Base-by-base conservation (phyloP, 2,888 invertebrate species). In the Leptinotarsa tumamoca region DNA sequence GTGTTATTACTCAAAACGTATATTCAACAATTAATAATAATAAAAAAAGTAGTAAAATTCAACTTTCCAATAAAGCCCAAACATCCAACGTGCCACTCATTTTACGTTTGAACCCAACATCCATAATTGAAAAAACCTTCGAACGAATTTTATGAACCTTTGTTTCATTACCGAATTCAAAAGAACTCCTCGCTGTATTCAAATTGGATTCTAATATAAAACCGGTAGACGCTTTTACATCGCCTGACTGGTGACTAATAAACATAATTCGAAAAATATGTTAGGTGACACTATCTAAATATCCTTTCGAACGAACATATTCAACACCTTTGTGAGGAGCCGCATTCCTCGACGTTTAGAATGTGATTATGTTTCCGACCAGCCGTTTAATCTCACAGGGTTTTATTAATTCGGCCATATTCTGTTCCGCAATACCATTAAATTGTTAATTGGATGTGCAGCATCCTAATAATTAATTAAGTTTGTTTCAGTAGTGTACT, bases 261-360 rank as follows among this genome's bases (percentile, higher is more conserved):
- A 86, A 84, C 84, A 84, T 85, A 85, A 86, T 85, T 85, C 85
- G 82, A 84, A 85, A 84, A 84, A 86, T 85, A 83, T 83, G 84
- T 84, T 84, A 83, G 84, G 84, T 83, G 85, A 86, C 86, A 85
- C 83, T 85, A 86, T 85, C 85, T 85, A 86, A 86, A 86, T 85
- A 86, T 85, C 82, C 84, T 84, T 83, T 82, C 83, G 81, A 83
- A 83, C 85, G 84, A 85, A 86, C 85, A 82, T 85, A 86, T 86
- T 86, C 86, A 87, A 86, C 86, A 87, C 86, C 86, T 87, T 87
- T 87, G 85, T 85, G 84, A 76, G 81, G 82, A 85, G 83, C 86
- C 86, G 85, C 86, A 86, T 86, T 86, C 86, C 86, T 73, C n/a
- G n/a, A 67, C 78, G 79, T 80, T 82, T 81, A 80, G 80, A 80